These are phyloP conservation scores for Polypterus senegalus DNA, from an alignment of 2,113 vertebrate genomes.

Conservation along the genomic window DNA sequence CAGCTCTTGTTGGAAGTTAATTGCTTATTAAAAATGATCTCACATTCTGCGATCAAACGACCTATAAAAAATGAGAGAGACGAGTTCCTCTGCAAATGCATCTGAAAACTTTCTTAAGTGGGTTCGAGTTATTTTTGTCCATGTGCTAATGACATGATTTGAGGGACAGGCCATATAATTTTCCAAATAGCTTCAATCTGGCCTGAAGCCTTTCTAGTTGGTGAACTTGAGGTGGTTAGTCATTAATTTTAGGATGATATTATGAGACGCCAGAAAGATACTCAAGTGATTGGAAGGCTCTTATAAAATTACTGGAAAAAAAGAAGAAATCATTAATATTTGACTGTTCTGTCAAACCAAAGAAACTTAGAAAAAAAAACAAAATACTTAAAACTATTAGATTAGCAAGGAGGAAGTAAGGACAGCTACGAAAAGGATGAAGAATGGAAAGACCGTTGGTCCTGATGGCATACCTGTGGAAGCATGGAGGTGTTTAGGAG, in stretches of 20 bases:
- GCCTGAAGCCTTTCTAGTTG: background rate
- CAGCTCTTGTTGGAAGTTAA: background rate
- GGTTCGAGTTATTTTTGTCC: background rate
- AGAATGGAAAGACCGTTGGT: too few species aligned
- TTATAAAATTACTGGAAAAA: background rate
- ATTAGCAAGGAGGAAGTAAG: too few species aligned
- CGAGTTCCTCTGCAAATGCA: background rate
- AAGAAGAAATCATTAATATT: too few species aligned
- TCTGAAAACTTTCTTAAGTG: background rate
- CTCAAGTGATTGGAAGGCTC: background rate
- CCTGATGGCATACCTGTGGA: too few species aligned
- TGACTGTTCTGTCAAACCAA: too few species aligned
- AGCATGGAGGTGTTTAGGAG: too few species aligned
- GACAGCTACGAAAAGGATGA: too few species aligned
- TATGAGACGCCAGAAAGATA: background rate
- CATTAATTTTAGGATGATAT: background rate
- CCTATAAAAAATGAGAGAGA: background rate
- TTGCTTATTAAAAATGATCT: background rate
- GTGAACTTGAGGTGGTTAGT: background rate
- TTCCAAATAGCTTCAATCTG: constrained; percentile 1
- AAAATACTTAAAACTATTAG: too few species aligned
- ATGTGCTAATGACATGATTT: constrained; percentile 1
- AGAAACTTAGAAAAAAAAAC: too few species aligned
- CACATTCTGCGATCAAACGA: background rate
- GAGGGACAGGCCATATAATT: background rate